These are phyloP conservation scores for Drosophila meridionalis DNA, from an alignment of 2,888 invertebrate genomes.

Conservation along the genomic window DNA sequence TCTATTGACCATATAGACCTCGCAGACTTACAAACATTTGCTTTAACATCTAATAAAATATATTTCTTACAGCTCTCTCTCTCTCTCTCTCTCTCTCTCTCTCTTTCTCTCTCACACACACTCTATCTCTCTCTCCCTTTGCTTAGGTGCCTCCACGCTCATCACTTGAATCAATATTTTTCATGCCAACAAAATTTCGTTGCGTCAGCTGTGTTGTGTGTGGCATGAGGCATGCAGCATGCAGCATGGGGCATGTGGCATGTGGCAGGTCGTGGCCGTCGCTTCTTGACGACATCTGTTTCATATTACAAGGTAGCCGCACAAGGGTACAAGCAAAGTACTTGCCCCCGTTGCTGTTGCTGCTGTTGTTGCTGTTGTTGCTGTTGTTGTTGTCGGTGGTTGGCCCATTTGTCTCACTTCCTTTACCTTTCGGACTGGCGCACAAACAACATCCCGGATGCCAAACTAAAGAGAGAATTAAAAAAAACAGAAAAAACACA, in stretches of 20 bases:
- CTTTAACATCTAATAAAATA: background rate
- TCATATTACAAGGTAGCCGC: constrained; percentile 70
- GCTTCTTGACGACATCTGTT: constrained; percentile 58
- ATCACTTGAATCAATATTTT: constrained; percentile 29
- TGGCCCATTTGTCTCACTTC: constrained; percentile 79
- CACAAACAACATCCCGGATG: constrained; percentile 78
- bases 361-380: constrained; percentile 27
- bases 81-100: too few relatives aligned
- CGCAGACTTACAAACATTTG: background rate
- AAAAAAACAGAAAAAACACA: constrained; percentile 34
- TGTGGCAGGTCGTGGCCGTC: constrained; percentile 61
- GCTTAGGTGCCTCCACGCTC: constrained; percentile 1
- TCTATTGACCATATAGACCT: background rate
- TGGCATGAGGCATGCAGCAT: constrained; percentile 65
- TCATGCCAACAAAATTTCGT: background rate
- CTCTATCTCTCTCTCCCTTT: background rate
- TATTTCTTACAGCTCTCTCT: background rate
- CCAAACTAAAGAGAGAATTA: constrained; percentile 58
- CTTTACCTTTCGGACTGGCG: constrained; percentile 67
- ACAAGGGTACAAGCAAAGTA: constrained; percentile 50
- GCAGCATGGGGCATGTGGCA: constrained; percentile 61
- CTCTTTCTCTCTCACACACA: too few relatives aligned
- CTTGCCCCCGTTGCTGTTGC: constrained; percentile 30
- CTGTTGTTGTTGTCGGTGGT: constrained; percentile 27
- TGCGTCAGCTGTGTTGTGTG: constrained; percentile 39